phyloP scores from a whole-genome alignment of 2,888 invertebrate species.

The Drosophila eohydei region DNA sequence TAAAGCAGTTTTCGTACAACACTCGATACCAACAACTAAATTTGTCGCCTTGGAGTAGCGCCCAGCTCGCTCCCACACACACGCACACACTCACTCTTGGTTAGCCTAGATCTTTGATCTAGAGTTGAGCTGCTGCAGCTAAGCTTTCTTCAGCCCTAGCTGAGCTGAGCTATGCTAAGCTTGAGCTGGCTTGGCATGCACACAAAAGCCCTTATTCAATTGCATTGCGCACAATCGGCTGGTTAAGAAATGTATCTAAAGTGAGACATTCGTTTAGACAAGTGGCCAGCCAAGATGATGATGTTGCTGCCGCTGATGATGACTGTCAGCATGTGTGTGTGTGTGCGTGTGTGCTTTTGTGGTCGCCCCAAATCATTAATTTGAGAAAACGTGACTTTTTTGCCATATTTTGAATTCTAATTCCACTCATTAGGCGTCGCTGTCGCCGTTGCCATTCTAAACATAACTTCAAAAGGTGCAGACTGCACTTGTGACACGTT shows the following conservation, averaged over 20 bases:
- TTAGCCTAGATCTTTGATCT: background rate
- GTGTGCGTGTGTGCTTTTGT: conserved; percentile 16
- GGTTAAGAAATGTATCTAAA: conserved; percentile 1
- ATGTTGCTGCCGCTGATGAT: conserved; percentile 18
- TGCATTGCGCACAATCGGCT: conserved; percentile 9
- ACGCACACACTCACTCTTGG: background rate
- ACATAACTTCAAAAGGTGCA: conserved; percentile 80
- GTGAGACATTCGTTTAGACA: conserved; percentile 22
- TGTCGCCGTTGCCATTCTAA: conserved; percentile 62
- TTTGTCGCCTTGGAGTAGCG: background rate
- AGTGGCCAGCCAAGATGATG: conserved; percentile 27
- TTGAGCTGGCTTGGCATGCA: conserved; percentile 3
- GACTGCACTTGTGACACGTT: conserved; percentile 79
- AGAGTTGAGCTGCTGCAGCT: background rate
- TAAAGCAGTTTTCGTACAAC: conserved; percentile 8
- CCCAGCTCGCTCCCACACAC: background rate
- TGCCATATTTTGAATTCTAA: conserved; percentile 81
- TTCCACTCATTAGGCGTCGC: conserved; percentile 75
- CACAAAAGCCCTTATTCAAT: background rate
- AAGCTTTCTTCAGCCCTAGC: too few relatives aligned
- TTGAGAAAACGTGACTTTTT: conserved; percentile 79
- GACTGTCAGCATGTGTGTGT: conserved; percentile 40
- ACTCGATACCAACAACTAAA: background rate
- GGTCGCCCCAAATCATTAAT: conserved; percentile 80
- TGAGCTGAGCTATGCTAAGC: conserved; percentile 1